A percentile compares a stretch with the other conserved stretches of the same genome.
Evolutionary conservation across 2,888 invertebrate genomes (phyloP).

Genomic region (Rhodophaea formosa): DNA sequence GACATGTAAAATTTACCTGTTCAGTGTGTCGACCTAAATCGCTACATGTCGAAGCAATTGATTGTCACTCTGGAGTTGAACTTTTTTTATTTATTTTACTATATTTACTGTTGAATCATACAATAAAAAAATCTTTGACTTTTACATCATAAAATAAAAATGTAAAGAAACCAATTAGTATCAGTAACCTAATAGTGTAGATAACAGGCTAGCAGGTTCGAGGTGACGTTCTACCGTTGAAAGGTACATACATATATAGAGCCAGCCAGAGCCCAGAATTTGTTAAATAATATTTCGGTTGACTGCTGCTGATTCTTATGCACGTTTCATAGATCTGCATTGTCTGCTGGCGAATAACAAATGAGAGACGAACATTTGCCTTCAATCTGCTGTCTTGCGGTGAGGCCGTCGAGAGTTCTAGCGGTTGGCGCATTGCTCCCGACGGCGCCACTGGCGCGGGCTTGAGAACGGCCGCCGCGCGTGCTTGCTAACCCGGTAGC

Average conservation of each 20-base stretch:
- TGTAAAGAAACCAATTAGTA: not conserved
- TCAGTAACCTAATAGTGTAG: not conserved
- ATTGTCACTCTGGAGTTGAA: constrained; percentile 4
- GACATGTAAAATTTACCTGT: constrained; percentile 22
- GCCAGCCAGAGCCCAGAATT: constrained; percentile 46
- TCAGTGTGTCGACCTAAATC: not conserved
- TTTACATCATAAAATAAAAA: not conserved
- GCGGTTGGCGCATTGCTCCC: constrained; percentile 26
- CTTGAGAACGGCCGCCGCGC: constrained; percentile 61
- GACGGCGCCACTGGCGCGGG: constrained; percentile 41
- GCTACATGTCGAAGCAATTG: constrained; percentile 3
- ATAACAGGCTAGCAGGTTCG: constrained; percentile 47
- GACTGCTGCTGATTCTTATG: constrained; percentile 50
- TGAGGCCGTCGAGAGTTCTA: constrained; percentile 13
- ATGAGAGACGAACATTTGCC: constrained; percentile 44
- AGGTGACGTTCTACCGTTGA: constrained; percentile 41
- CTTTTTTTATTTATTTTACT: not conserved
- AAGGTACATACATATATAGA: constrained; percentile 39
- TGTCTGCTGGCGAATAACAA: constrained; percentile 56
- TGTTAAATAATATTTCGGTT: constrained; percentile 34
- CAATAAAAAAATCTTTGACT: not conserved
- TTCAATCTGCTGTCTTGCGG: constrained; percentile 44
- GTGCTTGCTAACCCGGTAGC: constrained; percentile 79
- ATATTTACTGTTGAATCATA: not conserved
- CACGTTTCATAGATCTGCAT: constrained; percentile 48